Evolutionary conservation across 1,140 invertebrate genomes (phyloP).

Genomic region (Trichomalopsis sarcophagae): DNA sequence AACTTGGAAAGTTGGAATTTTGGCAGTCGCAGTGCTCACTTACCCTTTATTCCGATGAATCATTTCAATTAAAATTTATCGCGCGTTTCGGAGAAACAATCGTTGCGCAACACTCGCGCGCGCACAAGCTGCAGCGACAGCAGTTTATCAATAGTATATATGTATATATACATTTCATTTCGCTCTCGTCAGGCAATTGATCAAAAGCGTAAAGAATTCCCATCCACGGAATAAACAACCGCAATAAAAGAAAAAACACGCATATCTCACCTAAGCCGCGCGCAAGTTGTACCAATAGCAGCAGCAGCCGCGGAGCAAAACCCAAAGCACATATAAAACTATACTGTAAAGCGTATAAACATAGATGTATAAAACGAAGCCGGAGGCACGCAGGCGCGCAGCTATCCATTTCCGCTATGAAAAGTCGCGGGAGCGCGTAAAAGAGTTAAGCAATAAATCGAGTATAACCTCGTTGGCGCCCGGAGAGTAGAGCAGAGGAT

Average conservation of each 20-base stretch:
- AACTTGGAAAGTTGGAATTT: neutral
- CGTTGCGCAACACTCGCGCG: no score
- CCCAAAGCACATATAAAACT: neutral
- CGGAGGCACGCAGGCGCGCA: neutral
- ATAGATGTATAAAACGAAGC: neutral
- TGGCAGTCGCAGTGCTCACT: neutral
- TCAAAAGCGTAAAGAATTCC: no score
- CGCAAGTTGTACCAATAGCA: neutral
- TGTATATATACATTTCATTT: no score
- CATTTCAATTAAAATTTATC: no score
- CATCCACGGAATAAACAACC: no score
- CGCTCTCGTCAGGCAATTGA: no score
- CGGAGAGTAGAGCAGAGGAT: slow-evolving; percentile 1
- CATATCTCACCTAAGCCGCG: neutral
- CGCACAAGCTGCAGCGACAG: no score
- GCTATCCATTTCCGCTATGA: neutral
- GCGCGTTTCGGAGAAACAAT: no score
- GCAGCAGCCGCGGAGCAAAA: neutral
- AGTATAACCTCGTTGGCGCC: slow-evolving; percentile 21
- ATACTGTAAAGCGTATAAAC: no score
- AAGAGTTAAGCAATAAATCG: slow-evolving; percentile 22
- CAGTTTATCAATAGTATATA: no score
- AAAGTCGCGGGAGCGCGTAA: slow-evolving; percentile 15
- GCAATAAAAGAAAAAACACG: neutral
- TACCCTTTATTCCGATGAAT: no score